A percentile compares a stretch with the other conserved stretches of the same genome.
Evolutionary conservation across 2,113 vertebrate genomes (phyloP).

Genomic region (Indri indri): DNA sequence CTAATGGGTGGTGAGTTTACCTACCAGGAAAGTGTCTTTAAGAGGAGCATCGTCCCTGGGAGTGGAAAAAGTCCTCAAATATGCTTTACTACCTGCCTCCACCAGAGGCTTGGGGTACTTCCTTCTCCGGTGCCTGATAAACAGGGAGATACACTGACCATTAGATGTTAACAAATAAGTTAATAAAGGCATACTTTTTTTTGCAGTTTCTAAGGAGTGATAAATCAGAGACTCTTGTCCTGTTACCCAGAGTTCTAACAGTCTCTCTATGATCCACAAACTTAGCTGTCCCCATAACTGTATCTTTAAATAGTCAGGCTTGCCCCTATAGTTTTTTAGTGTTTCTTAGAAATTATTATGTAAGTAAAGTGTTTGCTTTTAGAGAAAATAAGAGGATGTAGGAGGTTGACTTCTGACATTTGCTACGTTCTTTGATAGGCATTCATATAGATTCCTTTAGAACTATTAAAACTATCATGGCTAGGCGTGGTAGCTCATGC

Average conservation of each 20-base stretch:
- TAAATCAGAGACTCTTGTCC: not conserved
- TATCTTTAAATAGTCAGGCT: not conserved
- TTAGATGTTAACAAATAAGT: not conserved
- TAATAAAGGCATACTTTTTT: not conserved
- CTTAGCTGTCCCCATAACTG: not conserved
- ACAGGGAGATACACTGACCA: not conserved
- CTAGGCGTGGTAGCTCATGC: no score
- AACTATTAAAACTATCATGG: not conserved
- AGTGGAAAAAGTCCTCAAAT: not conserved
- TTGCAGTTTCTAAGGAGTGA: not conserved
- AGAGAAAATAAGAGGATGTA: not conserved
- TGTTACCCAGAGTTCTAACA: not conserved
- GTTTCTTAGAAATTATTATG: constrained; percentile 13
- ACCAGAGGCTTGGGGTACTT: not conserved
- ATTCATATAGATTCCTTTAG: not conserved
- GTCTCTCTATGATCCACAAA: not conserved
- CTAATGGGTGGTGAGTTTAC: not conserved
- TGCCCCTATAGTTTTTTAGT: not conserved
- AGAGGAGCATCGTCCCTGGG: not conserved
- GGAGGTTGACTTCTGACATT: not conserved
- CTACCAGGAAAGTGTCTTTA: not conserved
- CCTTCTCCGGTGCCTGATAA: not conserved
- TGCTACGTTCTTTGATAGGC: not conserved
- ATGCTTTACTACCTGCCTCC: not conserved
- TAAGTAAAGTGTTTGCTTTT: constrained; percentile 10